Evolutionary conservation across 2,797 vertebrate species (phyloP).

Genomic region (Sebastes matsubarae): DNA sequence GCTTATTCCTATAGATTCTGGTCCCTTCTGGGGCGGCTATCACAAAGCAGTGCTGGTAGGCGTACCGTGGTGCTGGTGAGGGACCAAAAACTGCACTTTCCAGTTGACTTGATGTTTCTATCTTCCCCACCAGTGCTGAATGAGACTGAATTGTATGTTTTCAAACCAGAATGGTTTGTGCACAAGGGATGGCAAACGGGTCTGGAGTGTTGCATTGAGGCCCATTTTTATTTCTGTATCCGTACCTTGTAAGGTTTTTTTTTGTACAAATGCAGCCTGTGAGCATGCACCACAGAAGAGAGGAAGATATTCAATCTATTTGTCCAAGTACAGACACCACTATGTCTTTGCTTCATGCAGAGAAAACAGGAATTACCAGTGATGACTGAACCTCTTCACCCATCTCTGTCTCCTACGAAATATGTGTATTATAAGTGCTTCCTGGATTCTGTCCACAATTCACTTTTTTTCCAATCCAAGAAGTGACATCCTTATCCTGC

Average conservation of each 20-base stretch:
- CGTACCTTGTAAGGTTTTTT: background rate
- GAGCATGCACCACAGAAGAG: background rate
- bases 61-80: background rate
- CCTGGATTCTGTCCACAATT: background rate
- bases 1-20: slow-evolving; percentile 47
- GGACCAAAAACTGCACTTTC: slow-evolving; percentile 40
- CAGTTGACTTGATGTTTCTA: slow-evolving; percentile 53
- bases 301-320: background rate
- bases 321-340: no score
- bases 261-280: background rate
- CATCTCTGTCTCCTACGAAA: background rate
- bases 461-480: background rate
- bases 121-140: slow-evolving; percentile 25
- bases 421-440: background rate
- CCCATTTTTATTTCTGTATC: slow-evolving; percentile 14
- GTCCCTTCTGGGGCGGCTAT: slow-evolving; percentile 37
- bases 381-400: no score
- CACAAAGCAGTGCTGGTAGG: background rate
- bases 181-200: background rate
- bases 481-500: background rate
- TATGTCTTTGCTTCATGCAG: no score
- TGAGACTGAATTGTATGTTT: slow-evolving; percentile 38
- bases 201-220: slow-evolving; percentile 20
- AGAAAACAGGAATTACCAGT: no score
- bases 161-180: slow-evolving; percentile 11